A percentile compares a stretch with the other conserved stretches of the same genome.
Evolutionary conservation across 2,888 invertebrate genomes (phyloP).

Genomic region (Marronus borbonicus): DNA sequence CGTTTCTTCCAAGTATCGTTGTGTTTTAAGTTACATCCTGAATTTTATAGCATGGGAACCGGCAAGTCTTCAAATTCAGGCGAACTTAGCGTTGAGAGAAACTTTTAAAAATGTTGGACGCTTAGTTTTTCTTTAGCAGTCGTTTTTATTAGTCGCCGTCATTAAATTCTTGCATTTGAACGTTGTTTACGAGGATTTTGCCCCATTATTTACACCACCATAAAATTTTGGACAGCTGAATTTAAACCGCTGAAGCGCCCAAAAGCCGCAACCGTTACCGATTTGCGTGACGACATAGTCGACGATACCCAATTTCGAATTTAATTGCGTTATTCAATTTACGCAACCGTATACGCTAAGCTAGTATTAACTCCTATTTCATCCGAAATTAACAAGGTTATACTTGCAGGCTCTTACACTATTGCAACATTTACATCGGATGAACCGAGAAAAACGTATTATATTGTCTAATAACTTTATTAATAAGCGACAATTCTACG

Average conservation of each 20-base stretch:
- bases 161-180: no score
- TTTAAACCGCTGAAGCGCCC: no score
- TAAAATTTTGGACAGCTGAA: no score
- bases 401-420: constrained; percentile 3
- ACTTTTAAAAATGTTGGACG: no score
- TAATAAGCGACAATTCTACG: constrained; percentile 19
- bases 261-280: no score
- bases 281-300: background rate
- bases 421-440: constrained; percentile 10
- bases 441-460: constrained; percentile 20
- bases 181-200: no score
- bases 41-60: background rate
- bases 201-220: no score
- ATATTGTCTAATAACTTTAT: constrained; percentile 42
- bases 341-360: background rate
- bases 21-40: background rate
- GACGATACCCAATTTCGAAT: background rate
- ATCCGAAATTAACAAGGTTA: constrained; percentile 32
- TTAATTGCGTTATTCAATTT: constrained; percentile 11
- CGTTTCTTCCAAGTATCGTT: background rate
- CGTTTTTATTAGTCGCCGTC: no score
- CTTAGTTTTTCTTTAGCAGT: no score
- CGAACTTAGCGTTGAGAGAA: no score
- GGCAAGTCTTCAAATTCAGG: no score
- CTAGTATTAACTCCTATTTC: constrained; percentile 22